These are phyloP conservation scores for Dolichotis patagonum DNA, from an alignment of 2,113 vertebrate species.

Conservation along the genomic window DNA sequence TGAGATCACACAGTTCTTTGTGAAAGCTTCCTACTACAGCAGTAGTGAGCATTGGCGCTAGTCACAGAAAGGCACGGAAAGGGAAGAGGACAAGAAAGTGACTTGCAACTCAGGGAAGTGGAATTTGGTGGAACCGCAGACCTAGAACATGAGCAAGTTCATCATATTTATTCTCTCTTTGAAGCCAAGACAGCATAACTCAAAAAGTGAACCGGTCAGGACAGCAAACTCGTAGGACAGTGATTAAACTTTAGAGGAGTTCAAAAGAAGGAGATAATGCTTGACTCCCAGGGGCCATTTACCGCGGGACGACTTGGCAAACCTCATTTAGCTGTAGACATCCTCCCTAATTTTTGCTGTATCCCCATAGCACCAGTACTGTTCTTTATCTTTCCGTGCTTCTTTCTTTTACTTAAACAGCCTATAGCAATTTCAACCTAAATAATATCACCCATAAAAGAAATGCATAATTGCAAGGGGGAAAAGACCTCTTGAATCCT, in stretches of 20 bases:
- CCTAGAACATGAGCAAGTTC: background rate
- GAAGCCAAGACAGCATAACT: background rate
- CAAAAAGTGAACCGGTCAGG: background rate
- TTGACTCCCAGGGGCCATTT: fast-evolving
- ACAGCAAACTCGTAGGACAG: background rate
- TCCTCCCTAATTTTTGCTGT: background rate
- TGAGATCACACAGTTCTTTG: background rate
- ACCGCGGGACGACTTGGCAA: background rate
- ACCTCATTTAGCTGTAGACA: background rate
- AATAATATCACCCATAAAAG: background rate
- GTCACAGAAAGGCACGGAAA: background rate
- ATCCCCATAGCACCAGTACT: background rate
- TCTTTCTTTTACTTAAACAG: conserved; percentile 10
- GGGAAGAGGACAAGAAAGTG: background rate
- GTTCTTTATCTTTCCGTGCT: background rate
- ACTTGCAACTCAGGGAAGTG: background rate
- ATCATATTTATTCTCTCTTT: background rate
- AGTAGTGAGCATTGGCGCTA: background rate
- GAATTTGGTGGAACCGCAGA: background rate
- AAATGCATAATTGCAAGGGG: background rate
- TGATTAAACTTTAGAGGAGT: background rate
- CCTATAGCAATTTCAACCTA: background rate
- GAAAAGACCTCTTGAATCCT: background rate
- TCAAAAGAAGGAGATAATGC: background rate
- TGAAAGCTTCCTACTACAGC: background rate